These are phyloP conservation scores for Drosophila pectinifera DNA, from an alignment of 1,140 invertebrate species.

Conservation along the genomic window DNA sequence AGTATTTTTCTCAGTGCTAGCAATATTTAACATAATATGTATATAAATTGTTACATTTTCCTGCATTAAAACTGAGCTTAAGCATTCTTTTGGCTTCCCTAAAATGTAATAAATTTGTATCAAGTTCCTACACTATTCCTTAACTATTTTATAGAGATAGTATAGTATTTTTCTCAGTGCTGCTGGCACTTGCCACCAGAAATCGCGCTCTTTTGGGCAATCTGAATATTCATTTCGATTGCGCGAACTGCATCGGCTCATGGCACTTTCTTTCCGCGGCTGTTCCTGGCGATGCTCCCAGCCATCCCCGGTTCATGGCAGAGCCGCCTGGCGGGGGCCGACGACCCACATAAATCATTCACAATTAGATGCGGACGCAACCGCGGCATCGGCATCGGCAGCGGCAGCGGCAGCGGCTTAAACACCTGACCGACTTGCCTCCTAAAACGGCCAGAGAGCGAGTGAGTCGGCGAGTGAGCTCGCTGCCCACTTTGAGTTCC, in stretches of 20 bases:
- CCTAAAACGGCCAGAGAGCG: constrained; percentile 15
- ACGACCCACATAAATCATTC: constrained; percentile 81
- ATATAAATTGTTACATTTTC: not conserved
- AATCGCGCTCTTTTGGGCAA: constrained; percentile 14
- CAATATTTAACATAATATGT: too few relatives aligned
- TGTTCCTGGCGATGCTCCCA: constrained; percentile 19
- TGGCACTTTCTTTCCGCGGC: constrained; percentile 44
- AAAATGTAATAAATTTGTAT: not conserved
- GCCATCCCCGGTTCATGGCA: constrained; percentile 4
- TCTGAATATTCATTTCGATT: constrained; percentile 68
- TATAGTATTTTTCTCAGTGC: constrained; percentile 10
- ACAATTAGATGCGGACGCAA: constrained; percentile 78
- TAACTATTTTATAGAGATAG: too few relatives aligned
- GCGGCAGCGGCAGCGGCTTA: constrained; percentile 45
- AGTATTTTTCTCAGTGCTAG: constrained; percentile 1
- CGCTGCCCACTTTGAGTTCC: constrained; percentile 16
- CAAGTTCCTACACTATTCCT: too few relatives aligned
- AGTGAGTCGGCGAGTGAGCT: not conserved
- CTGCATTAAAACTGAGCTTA: not conserved
- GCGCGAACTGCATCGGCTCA: constrained; percentile 46
- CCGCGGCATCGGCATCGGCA: constrained; percentile 49
- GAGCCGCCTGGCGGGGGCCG: constrained; percentile 58
- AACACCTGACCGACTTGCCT: constrained; percentile 57
- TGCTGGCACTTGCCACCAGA: not conserved
- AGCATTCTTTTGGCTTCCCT: not conserved